A percentile compares a stretch with the other conserved stretches of the same genome.
Evolutionary conservation across 2,888 invertebrate species (phyloP).

Genomic region (Mylabris sibirica): DNA sequence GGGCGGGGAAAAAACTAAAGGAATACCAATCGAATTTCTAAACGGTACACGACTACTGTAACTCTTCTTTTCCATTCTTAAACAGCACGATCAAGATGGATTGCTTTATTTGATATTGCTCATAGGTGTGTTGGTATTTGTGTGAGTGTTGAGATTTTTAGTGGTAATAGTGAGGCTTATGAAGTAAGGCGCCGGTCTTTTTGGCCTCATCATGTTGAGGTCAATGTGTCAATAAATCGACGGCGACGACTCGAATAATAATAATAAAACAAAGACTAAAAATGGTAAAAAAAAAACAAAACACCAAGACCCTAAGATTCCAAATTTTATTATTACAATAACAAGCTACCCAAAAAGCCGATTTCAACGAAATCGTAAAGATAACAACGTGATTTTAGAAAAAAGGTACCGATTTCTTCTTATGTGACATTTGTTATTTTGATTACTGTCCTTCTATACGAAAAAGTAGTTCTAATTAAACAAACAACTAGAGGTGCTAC

Average conservation of each 20-base stretch:
- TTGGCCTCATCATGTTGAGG: slow-evolving; percentile 2
- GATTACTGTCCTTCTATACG: background rate
- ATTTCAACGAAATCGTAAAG: slow-evolving; percentile 35
- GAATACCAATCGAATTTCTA: slow-evolving; percentile 27
- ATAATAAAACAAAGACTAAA: background rate
- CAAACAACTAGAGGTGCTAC: background rate
- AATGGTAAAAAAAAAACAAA: background rate
- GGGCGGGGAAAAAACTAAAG: background rate
- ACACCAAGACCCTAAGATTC: slow-evolving; percentile 16
- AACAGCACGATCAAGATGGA: slow-evolving; percentile 36
- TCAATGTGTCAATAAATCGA: slow-evolving; percentile 31
- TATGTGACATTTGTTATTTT: background rate
- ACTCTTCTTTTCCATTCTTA: slow-evolving; percentile 7
- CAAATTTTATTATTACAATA: slow-evolving; percentile 29
- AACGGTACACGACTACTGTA: slow-evolving; percentile 16
- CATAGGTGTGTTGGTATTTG: too few relatives aligned
- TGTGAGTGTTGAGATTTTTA: background rate
- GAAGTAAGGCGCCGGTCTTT: slow-evolving; percentile 1
- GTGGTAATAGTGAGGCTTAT: background rate
- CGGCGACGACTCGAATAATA: background rate
- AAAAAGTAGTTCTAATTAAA: too few relatives aligned
- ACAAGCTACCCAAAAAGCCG: slow-evolving; percentile 19
- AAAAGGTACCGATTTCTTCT: background rate
- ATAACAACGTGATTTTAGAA: slow-evolving; percentile 15
- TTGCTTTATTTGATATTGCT: slow-evolving; percentile 37